Base-by-base conservation (phyloP, 2,113 vertebrate species). In the Myrmophylax atrothorax region DNA sequence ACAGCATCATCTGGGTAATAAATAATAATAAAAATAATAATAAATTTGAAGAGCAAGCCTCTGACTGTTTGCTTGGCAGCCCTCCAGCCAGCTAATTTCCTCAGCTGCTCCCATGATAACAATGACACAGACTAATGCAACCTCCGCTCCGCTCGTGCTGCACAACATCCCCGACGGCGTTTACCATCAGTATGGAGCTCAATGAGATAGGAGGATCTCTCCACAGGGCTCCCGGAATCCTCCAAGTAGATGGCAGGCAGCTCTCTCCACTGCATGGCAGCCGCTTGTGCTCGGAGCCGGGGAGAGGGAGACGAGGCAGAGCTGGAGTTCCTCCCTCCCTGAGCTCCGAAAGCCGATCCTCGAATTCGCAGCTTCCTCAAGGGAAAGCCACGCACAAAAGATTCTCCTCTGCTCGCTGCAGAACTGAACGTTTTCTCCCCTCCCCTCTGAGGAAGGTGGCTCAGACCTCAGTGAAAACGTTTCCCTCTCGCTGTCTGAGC, bases 1-100 rank as follows among this genome's bases (percentile, higher is more conserved):
- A 87, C 52, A 24, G 91, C 89, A 96, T 96, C 90, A 96, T 96
- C 91, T 95, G 94, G 87, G 91, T 90, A 89, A 96, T 95, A 95
- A 96, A 97, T 95, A 97, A 95, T 94, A 95, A 96, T 93, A 96
- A 96, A 92, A 97, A 94, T 94, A 96, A 94, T 94, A 95, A 94
- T 89, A 94, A 89, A 96, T 95, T 92, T 44, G 79, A 88, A 92
- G 90, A 94, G 92, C 79, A 93, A 81, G 90, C 92, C 93, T 94
- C 93, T 93, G 92, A 64, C 95, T 96, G 88, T 78, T 95, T 72
- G 86, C 20, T 93, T 97, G 96, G 96, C 94, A 97, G 96, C 92
- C 96, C 92, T 95, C 96, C 96, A 96, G 96, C 94, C 46, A 95
- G 90, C 92, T 97, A 95, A 97, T 96, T 96, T 96, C 89, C 83